Conservation (phyloP, 2,888 invertebrate genomes). For the Netelia virgata region DNA sequence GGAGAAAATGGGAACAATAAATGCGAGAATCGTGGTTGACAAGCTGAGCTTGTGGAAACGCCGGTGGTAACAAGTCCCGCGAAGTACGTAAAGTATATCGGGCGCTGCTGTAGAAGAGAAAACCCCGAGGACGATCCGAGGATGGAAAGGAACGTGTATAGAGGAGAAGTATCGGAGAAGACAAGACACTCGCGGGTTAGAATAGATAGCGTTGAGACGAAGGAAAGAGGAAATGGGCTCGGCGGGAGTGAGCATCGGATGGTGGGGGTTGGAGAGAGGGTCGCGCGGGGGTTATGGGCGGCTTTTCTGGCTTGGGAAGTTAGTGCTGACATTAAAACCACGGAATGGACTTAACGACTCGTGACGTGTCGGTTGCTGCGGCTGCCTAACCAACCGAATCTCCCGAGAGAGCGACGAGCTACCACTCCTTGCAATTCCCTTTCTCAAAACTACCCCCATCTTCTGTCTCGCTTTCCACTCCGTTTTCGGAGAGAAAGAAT, state of each 20-base stretch:
- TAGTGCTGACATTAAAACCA: conserved; percentile 81
- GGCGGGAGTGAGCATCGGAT: conserved; percentile 4
- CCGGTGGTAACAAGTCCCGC: conserved; percentile 21
- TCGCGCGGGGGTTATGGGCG: background rate
- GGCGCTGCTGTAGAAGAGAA: conserved; percentile 20
- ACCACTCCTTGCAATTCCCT: background rate
- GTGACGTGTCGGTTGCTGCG: conserved; percentile 78
- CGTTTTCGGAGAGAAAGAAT: background rate
- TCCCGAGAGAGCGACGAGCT: conserved; percentile 42
- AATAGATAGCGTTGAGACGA: background rate
- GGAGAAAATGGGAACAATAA: conserved; percentile 71
- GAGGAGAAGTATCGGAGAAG: conserved; percentile 42
- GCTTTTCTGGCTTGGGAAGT: conserved; percentile 73
- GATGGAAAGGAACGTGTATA: conserved; percentile 38
- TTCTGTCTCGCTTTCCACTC: too few relatives aligned
- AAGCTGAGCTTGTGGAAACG: conserved; percentile 64
- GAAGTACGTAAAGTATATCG: conserved; percentile 54
- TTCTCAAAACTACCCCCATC: too few relatives aligned
- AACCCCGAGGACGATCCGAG: conserved; percentile 47
- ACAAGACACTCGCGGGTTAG: conserved; percentile 56
- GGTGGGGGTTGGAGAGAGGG: conserved; percentile 24
- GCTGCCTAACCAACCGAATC: conserved; percentile 71
- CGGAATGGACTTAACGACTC: conserved; percentile 81
- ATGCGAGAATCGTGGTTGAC: conserved; percentile 75
- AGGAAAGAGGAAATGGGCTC: conserved; percentile 20